These are phyloP conservation scores for Homalodisca vitripennis DNA, from an alignment of 1,140 invertebrate species.

Conservation along the genomic window DNA sequence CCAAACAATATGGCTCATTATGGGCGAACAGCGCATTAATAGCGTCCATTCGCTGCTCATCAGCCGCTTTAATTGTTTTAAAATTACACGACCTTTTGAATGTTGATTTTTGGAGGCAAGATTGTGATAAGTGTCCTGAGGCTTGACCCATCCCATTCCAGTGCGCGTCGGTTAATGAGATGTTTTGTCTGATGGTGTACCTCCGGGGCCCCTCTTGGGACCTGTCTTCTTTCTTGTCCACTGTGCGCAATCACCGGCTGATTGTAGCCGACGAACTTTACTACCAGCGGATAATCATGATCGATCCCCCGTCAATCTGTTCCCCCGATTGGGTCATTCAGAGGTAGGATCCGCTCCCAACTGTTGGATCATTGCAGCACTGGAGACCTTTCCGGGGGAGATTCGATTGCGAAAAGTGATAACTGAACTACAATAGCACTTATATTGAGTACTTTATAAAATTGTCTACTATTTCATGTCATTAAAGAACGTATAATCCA, in stretches of 20 bases:
- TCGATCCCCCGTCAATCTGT: slow-evolving; percentile 4
- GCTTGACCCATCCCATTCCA: too few relatives aligned
- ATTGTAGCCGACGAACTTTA: background rate
- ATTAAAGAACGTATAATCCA: too few relatives aligned
- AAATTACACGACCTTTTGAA: slow-evolving; percentile 26
- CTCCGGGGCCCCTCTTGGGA: background rate
- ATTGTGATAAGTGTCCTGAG: slow-evolving; percentile 14
- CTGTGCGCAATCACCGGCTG: background rate
- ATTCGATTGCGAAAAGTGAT: too few relatives aligned
- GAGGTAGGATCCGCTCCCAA: background rate
- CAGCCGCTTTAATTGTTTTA: slow-evolving; percentile 23
- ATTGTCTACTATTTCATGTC: too few relatives aligned
- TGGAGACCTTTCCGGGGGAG: too few relatives aligned
- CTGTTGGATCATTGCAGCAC: background rate
- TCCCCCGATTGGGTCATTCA: background rate
- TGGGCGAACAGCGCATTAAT: slow-evolving; percentile 8
- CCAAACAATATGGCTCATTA: slow-evolving; percentile 26
- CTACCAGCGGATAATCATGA: background rate
- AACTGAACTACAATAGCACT: too few relatives aligned
- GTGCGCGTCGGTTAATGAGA: slow-evolving; percentile 6
- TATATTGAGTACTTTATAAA: too few relatives aligned
- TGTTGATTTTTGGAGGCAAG: slow-evolving; percentile 24
- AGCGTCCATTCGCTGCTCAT: slow-evolving; percentile 19
- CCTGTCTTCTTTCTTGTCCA: background rate
- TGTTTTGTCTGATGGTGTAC: slow-evolving; percentile 12